Conservation (phyloP, 2,797 vertebrate genomes). For the Mormyrops attenuatus region DNA sequence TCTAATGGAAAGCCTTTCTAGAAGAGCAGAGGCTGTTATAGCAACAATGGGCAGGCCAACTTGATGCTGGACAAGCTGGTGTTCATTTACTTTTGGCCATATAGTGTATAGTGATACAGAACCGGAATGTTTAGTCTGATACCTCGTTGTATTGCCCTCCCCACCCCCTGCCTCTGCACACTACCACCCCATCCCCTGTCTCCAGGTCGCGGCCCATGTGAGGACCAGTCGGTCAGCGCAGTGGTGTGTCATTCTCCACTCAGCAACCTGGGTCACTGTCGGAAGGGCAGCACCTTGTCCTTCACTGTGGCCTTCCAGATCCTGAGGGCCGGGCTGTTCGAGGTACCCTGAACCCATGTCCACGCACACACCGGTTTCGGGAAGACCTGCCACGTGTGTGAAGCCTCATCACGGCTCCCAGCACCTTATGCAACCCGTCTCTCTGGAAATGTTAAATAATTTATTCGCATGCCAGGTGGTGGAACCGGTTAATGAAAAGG, state of each 20-base stretch:
- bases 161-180: too few relatives aligned
- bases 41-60: neutral
- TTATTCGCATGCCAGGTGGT: neutral
- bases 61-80: neutral
- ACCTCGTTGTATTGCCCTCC: neutral
- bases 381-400: neutral
- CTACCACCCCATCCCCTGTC: neutral
- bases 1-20: neutral
- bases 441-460: neutral
- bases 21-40: neutral
- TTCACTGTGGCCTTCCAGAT: conserved; percentile 87
- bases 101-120: neutral
- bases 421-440: neutral
- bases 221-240: conserved; percentile 65
- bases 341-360: conserved; percentile 58
- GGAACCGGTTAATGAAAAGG: neutral
- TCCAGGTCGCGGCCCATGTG: conserved; percentile 69
- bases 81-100: neutral
- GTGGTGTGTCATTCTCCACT: conserved; percentile 85
- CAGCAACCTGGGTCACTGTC: conserved; percentile 81
- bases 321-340: conserved; percentile 77
- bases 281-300: conserved; percentile 78
- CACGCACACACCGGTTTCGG: neutral
- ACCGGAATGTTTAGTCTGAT: neutral
- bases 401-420: neutral